phyloP scores from a whole-genome alignment of 2,888 invertebrate species.

The Diarsia rubi region DNA sequence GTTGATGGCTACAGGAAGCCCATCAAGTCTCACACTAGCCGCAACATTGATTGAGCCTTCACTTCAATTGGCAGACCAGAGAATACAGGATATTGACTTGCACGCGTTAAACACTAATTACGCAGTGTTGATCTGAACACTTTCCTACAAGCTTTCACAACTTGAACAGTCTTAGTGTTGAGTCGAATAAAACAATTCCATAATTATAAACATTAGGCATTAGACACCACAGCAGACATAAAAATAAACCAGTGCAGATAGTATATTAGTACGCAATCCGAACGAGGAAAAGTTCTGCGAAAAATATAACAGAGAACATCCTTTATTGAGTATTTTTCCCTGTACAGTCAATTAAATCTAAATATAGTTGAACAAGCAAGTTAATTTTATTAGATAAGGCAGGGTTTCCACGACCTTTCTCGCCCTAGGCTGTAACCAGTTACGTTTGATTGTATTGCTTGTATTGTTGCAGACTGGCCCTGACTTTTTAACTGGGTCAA shows the following conservation, averaged over 20 bases:
- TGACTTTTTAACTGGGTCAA: slow-evolving; percentile 54
- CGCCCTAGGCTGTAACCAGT: slow-evolving; percentile 20
- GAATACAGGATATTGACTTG: slow-evolving; percentile 6
- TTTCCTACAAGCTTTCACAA: slow-evolving; percentile 53
- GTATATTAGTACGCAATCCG: slow-evolving; percentile 14
- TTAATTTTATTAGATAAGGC: slow-evolving; percentile 35
- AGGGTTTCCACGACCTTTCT: slow-evolving; percentile 38
- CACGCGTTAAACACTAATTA: slow-evolving; percentile 13
- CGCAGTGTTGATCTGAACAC: slow-evolving; percentile 26
- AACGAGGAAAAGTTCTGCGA: slow-evolving; percentile 42
- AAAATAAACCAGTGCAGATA: slow-evolving; percentile 37
- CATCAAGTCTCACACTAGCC: slow-evolving; percentile 6
- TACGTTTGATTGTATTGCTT: slow-evolving; percentile 43
- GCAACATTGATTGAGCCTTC: slow-evolving; percentile 8
- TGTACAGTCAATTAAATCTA: slow-evolving; percentile 40
- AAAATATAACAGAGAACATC: slow-evolving; percentile 28
- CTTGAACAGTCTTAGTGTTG: slow-evolving; percentile 14
- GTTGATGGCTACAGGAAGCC: slow-evolving; percentile 21
- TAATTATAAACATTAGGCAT: slow-evolving; percentile 21
- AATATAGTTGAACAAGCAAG: slow-evolving; percentile 40
- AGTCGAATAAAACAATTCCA: slow-evolving; percentile 21
- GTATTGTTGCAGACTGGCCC: slow-evolving; percentile 47
- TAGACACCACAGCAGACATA: not conserved
- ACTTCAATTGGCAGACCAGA: slow-evolving; percentile 5
- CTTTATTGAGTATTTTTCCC: slow-evolving; percentile 29